Conservation (phyloP, 1,140 invertebrate species). For the Drosophila nikananu region DNA sequence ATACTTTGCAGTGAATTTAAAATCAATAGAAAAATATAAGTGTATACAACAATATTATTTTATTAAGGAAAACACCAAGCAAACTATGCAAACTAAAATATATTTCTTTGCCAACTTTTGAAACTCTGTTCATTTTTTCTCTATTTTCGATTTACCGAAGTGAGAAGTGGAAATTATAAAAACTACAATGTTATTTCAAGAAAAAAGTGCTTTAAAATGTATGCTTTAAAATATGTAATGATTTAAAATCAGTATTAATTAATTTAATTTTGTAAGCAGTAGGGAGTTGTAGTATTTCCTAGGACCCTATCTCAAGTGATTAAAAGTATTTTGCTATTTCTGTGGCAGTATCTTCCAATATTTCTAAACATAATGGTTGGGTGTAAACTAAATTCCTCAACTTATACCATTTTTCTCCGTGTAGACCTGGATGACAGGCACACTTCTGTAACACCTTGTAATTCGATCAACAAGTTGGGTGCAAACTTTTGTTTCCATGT, state of each 20-base stretch:
- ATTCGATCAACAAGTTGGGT: constrained; percentile 77
- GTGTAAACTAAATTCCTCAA: neutral
- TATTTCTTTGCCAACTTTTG: neutral
- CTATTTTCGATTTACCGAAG: fast-evolving
- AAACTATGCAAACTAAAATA: neutral
- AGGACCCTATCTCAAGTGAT: neutral
- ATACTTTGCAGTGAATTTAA: neutral
- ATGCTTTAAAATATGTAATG: neutral
- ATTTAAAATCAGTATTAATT: neutral
- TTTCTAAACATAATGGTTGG: neutral
- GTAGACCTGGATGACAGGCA: neutral
- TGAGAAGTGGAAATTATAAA: no score
- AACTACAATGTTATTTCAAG: neutral
- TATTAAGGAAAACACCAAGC: neutral
- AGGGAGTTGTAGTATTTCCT: no score
- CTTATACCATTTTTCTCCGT: neutral
- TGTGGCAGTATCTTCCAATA: no score
- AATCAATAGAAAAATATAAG: neutral
- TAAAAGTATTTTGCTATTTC: neutral
- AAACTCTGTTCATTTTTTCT: neutral
- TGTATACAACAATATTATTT: neutral
- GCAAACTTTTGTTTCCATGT: constrained; percentile 48
- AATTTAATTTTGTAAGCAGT: neutral
- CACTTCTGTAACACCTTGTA: constrained; percentile 48
- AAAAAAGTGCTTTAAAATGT: neutral